A percentile compares a stretch with the other conserved stretches of the same genome.
These are phyloP conservation scores for Hylaea fasciaria DNA, from an alignment of 2,888 invertebrate genomes.

Conservation along the genomic window DNA sequence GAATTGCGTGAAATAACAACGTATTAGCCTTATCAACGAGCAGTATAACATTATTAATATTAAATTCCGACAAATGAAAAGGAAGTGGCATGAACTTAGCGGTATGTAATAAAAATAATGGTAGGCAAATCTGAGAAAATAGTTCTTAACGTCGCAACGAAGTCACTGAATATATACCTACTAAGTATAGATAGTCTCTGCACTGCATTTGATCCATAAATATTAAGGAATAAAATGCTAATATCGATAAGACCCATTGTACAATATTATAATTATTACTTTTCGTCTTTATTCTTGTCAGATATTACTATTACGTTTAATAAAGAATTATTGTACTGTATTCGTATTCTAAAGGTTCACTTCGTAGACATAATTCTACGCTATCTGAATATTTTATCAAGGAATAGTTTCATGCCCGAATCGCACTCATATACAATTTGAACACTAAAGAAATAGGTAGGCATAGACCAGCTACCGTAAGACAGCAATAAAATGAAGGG, in stretches of 20 bases:
- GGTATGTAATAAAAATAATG: neutral
- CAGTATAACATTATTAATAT: neutral
- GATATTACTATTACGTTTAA: too few species aligned
- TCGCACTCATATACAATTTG: conserved; percentile 4
- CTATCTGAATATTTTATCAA: conserved; percentile 11
- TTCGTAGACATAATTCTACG: neutral
- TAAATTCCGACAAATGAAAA: neutral
- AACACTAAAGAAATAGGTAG: conserved; percentile 2
- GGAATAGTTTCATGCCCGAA: conserved; percentile 11
- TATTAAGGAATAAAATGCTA: too few species aligned
- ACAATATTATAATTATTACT: too few species aligned
- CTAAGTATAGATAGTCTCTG: too few species aligned
- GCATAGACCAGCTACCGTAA: conserved; percentile 9
- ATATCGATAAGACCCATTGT: too few species aligned
- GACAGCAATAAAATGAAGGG: conserved; percentile 20
- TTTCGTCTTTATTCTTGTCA: too few species aligned
- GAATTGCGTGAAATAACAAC: neutral
- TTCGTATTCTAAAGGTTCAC: too few species aligned
- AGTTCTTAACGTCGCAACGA: too few species aligned
- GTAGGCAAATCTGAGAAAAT: too few species aligned
- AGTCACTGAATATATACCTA: too few species aligned
- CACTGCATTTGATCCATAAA: too few species aligned
- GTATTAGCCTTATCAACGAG: neutral
- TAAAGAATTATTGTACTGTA: too few species aligned
- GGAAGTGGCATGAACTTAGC: neutral